Base-by-base conservation (phyloP, 1,140 invertebrate species). In the Proales similis region DNA sequence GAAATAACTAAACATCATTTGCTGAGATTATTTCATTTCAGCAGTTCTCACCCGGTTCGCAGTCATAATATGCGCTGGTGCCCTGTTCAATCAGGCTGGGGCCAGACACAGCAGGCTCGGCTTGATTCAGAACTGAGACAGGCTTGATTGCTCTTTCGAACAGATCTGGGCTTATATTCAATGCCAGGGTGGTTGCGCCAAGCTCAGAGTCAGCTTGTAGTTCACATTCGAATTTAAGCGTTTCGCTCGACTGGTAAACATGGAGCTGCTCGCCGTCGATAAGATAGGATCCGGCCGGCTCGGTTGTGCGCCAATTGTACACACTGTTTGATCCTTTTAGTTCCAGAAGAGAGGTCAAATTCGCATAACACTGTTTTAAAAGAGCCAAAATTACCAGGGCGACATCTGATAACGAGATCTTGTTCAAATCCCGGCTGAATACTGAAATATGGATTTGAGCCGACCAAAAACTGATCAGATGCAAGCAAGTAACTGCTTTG, bases 1-100 rank as follows among this genome's bases (percentile, higher is more conserved):
- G n/a, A n/a, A n/a, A n/a, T n/a, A n/a, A n/a, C n/a, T n/a, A n/a
- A n/a, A n/a, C n/a, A n/a, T n/a, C n/a, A n/a, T n/a, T 7, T 5
- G 27, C 11, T 46, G 3, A 46, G 27, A 46, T 24, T 39, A 30
- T 39, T 53, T 42, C 26, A 36, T 27, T 57, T 30, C 45, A 57
- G 51, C 51, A 57, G 17, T 57, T 27, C 51, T 57, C 51, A 57
- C 51, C 51, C 51, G 51, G 51, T 42, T 57, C 36, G 20, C 51
- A 57, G 29, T 57, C 36, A 14, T 14, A 36, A 22, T 38, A 42
- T 12, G 32, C 51, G 45, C 14, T 39, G 27, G 17, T 26, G 14
- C 32, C 32, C 20, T 38, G 27, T 26, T 57, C 33, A n/a, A n/a
- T n/a, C n/a, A n/a, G n/a, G n/a, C n/a, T n/a, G n/a, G n/a, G n/a